Evolutionary conservation across 1,140 invertebrate species (phyloP).

Genomic region (Periplaneta americana): DNA sequence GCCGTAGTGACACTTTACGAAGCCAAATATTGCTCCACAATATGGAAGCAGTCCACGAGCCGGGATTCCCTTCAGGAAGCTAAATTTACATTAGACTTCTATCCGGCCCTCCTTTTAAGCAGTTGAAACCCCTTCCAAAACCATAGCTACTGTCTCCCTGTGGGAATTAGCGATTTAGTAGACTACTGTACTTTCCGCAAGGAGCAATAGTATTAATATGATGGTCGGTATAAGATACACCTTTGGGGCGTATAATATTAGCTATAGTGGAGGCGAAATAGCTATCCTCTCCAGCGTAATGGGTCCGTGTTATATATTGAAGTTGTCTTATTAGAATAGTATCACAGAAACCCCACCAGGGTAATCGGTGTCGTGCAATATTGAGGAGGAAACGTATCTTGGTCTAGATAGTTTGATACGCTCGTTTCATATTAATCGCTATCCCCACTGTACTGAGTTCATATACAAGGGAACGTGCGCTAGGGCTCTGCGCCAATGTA

Average conservation of each 20-base stretch:
- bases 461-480: not conserved
- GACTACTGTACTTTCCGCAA: not conserved
- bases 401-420: not conserved
- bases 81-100: not conserved
- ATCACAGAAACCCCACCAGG: not conserved
- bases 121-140: not conserved
- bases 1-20: no score
- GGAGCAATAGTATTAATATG: not conserved
- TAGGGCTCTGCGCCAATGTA: not conserved
- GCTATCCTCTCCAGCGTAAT: not conserved
- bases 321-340: not conserved
- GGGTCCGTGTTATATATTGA: not conserved
- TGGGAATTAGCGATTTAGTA: not conserved
- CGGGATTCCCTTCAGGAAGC: not conserved
- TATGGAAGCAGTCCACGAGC: not conserved
- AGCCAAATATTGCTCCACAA: not conserved
- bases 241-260: not conserved
- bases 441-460: not conserved
- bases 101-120: not conserved
- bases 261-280: not conserved
- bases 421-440: not conserved
- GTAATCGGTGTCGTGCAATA: not conserved
- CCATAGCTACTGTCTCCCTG: not conserved
- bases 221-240: not conserved
- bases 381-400: not conserved